Percentiles rank a stretch among this genome's conserved stretches.
Evolutionary conservation across 2,888 invertebrate genomes (phyloP).

Genomic region (Linnaemya tessellans): DNA sequence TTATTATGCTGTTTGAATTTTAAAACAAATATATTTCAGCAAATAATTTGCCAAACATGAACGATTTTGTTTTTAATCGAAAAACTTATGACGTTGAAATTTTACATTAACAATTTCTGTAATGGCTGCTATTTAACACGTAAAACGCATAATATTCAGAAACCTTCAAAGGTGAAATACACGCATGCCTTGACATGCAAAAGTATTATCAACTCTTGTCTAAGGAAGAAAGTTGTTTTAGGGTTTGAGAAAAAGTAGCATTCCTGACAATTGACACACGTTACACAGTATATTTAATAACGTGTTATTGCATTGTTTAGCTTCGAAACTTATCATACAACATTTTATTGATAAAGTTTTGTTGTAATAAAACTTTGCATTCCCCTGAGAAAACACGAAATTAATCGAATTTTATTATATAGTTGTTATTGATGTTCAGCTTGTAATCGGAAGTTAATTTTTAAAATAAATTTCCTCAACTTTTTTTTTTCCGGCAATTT

Average conservation of each 20-base stretch:
- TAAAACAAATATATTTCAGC: too few species aligned
- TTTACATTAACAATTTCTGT: neutral
- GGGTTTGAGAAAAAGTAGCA: neutral
- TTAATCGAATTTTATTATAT: slow-evolving; percentile 2
- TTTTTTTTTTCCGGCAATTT: neutral
- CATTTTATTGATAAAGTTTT: slow-evolving; percentile 9
- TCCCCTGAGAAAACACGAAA: neutral
- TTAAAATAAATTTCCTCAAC: neutral
- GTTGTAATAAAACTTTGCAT: neutral
- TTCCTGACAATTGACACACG: neutral
- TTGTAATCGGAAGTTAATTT: neutral
- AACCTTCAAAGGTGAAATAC: neutral
- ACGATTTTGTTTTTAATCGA: too few species aligned
- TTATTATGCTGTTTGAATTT: too few species aligned
- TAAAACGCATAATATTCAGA: neutral
- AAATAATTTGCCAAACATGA: too few species aligned
- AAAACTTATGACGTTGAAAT: too few species aligned
- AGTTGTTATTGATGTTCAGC: neutral
- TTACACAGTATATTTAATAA: neutral
- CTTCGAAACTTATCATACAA: neutral
- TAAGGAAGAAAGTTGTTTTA: neutral
- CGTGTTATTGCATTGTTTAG: neutral
- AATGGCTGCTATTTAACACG: neutral
- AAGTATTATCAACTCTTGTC: neutral
- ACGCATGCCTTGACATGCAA: neutral